Evolutionary conservation across 2,113 vertebrate species (phyloP), one percentile per base, ranked within the genome.

Genomic region (Anarrhichthys ocellatus): DNA sequence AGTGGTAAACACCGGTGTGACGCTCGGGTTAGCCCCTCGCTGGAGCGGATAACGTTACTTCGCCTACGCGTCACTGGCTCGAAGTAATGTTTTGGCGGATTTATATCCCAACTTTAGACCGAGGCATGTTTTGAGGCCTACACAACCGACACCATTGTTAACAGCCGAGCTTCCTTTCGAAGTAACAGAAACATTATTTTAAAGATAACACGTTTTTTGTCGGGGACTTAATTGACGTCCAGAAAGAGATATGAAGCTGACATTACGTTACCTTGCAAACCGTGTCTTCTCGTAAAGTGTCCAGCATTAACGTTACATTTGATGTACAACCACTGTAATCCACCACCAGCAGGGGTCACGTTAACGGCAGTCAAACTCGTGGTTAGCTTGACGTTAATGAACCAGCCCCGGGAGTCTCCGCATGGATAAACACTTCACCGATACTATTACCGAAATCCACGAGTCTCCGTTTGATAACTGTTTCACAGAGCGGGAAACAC

Each of bases 101-200:
- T 67, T 58, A 76, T 27, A 63, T 58, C 18, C 3, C 32, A 66
- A 83, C 54, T 82, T 61, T 76, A 75, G 63, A 73, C 93, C 92
- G 91, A 91, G 92, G 92, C 89, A 59, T 89, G 22, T 10, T 52
- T 78, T 59, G 76, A 82, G 93, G 93, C 93, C 93, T 93, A 81
- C 24, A 24, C 1, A 22, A 10, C n/a, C 9, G 9, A 59, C 4
- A 11, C 6, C 2, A n/a, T 3, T 13, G 0, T 76, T 38, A 56
- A 50, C 3, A 52, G 7, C 9, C 0, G 1, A 46, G 9, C 18
- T 9, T 52, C 50, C 6, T 61, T 62, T 65, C 24, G 15, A 13
- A 56, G 5, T 7, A 38, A 22, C 20, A 29, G 0, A 34, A 46
- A 56, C 15, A n/a, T 15, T 5, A 0, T 9, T 22, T 18, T 0